Base-by-base conservation (phyloP, 2,113 vertebrate genomes). In the Cyprinodon tularosa region DNA sequence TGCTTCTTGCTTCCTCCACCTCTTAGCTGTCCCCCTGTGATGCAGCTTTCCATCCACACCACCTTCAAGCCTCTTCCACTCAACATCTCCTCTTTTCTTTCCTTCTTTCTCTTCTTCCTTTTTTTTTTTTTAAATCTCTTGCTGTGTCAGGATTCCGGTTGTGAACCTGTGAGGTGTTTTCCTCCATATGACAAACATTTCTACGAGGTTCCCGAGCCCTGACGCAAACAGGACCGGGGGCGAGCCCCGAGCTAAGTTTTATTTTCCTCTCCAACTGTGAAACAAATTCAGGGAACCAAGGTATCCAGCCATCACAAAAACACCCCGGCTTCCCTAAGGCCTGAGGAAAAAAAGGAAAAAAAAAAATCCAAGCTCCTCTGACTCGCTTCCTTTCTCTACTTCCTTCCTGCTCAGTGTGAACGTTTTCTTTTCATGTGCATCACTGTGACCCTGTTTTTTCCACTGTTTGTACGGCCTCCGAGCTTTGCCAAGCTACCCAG, bases 91-190 rank as follows among this genome's bases (percentile, higher is more conserved):
- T 47, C 71, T 81, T 77, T 82, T 74, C 74, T 67, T 74, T 60
- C 77, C 57, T 61, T 70, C 60, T 80, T 71, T 66, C 53, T 72
- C 66, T 67, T 81, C 71, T 84, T 78, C 66, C 82, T 71, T 70
- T 85, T 71, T 17, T 53, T 57, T 3, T n/a, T 88, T 29, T 88
- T 29, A 1, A 29, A 44, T 90, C 81, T 90, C 80, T 93, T 82
- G 61, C 84, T 79, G 63, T 86, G 85, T 76, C 90, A 95, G 94
- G 89, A 95, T 95, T 88, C 94, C 94, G 62, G 94, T 95, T 74
- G 94, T 95, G 91, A 95, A 95, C 92, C 93, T 95, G 88, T 95
- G 91, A 95, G 82, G 76, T 80, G 90, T 87, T 85, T 88, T 84
- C 88, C 62, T 88, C 84, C 85, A 84, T 86, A 85, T 83, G 86